Percentiles rank a stretch among this genome's conserved stretches.
Conservation (phyloP, 2,113 vertebrate species). For the Semicossyphus pulcher region DNA sequence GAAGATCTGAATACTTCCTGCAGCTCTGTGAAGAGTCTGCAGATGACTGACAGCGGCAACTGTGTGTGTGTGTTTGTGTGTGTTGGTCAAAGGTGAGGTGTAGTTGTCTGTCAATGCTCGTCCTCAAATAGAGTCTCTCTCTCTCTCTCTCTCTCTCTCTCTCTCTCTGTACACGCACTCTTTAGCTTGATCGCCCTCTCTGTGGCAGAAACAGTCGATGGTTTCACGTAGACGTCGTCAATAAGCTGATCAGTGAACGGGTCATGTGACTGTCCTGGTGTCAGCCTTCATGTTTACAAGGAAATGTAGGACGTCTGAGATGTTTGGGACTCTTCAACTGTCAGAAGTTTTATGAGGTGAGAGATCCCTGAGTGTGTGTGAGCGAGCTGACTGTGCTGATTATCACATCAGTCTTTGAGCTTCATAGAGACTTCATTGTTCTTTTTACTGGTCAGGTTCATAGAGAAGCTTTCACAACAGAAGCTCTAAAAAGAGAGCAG, state of each 20-base stretch:
- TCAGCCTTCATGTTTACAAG: not conserved
- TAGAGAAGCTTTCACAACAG: no score
- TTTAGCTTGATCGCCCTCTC: not conserved
- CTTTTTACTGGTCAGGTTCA: no score
- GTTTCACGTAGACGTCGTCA: not conserved
- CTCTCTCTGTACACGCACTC: not conserved
- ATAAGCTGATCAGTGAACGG: not conserved
- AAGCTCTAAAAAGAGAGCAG: no score
- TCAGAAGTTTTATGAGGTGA: conserved; percentile 1
- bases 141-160: not conserved
- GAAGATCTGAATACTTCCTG: no score
- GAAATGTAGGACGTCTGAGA: not conserved
- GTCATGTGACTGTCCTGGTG: not conserved
- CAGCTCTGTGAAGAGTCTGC: no score
- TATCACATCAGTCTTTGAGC: not conserved
- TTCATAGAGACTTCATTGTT: no score
- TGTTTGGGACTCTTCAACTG: not conserved
- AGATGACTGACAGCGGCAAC: conserved; percentile 51
- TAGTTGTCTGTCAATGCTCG: conserved; percentile 4
- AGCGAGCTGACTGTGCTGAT: not conserved
- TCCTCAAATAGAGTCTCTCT: conserved; percentile 32
- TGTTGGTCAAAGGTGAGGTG: conserved; percentile 3
- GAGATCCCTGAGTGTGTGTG: not conserved
- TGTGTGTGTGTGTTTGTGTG: conserved; percentile 40
- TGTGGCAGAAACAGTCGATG: not conserved